Conservation (phyloP, 2,797 vertebrate genomes). For the Pelodytes ibericus region DNA sequence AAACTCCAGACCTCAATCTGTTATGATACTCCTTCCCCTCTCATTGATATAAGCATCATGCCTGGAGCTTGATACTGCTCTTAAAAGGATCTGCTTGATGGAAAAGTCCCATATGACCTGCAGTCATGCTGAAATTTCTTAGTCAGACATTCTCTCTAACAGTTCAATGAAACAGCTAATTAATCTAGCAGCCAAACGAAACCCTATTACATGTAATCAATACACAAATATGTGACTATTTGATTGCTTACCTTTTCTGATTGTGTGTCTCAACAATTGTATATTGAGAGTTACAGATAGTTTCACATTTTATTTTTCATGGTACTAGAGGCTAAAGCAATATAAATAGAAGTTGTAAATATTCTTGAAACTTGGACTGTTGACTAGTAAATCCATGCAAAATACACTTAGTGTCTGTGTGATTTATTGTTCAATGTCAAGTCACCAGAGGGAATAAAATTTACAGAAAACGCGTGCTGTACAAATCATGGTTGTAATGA, state of each 20-base stretch:
- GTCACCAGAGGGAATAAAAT: constrained; percentile 43
- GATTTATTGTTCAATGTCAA: constrained; percentile 43
- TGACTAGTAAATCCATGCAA: constrained; percentile 48
- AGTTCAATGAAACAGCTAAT: no score
- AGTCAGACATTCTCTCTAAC: no score
- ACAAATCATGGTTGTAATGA: constrained; percentile 36
- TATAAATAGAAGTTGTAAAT: constrained; percentile 45
- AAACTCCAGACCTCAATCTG: no score
- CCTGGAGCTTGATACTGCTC: no score
- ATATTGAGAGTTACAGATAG: constrained; percentile 26
- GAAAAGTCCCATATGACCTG: no score
- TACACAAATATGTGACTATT: constrained; percentile 29
- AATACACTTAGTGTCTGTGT: constrained; percentile 44
- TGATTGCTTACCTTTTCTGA: no score
- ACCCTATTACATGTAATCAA: no score
- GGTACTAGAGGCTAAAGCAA: constrained; percentile 10
- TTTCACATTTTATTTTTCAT: constrained; percentile 42
- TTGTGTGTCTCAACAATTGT: constrained; percentile 11
- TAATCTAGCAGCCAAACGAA: no score
- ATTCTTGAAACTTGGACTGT: constrained; percentile 34
- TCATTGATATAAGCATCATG: no score
- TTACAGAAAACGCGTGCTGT: constrained; percentile 40
- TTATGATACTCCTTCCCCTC: no score
- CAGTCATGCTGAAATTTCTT: no score
- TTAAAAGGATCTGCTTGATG: no score